Percentiles rank a stretch among this genome's conserved stretches.
These are phyloP conservation scores for Leucoraja ocellata DNA, from an alignment of 2,797 vertebrate genomes.

Conservation along the genomic window DNA sequence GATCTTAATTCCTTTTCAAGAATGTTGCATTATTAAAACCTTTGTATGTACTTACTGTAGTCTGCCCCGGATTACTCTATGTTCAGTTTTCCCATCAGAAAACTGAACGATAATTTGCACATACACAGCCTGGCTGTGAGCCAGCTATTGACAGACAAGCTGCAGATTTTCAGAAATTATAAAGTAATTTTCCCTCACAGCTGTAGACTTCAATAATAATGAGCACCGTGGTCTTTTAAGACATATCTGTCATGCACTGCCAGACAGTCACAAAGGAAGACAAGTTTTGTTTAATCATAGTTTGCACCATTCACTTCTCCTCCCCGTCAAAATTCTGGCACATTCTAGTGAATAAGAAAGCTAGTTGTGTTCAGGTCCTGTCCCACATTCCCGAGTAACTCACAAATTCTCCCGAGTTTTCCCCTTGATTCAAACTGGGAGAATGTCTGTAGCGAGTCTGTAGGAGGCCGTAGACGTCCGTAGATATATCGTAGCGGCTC, in stretches of 20 bases:
- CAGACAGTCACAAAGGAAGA: slow-evolving; percentile 53
- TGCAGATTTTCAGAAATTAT: slow-evolving; percentile 47
- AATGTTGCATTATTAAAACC: neutral
- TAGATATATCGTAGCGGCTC: no score
- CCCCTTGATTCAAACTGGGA: no score
- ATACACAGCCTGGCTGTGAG: slow-evolving; percentile 49
- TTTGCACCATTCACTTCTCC: neutral
- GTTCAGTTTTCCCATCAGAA: neutral
- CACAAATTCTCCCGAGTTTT: no score
- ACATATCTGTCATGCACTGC: slow-evolving; percentile 56
- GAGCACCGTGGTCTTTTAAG: slow-evolving; percentile 55
- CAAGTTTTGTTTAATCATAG: slow-evolving; percentile 35
- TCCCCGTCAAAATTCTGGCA: slow-evolving; percentile 12
- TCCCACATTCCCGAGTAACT: no score
- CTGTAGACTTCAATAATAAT: slow-evolving; percentile 48
- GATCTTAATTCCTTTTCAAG: neutral
- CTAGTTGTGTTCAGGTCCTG: neutral
- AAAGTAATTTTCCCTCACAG: slow-evolving; percentile 51
- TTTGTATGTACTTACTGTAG: neutral
- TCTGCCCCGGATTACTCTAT: neutral
- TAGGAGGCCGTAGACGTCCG: no score
- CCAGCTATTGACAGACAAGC: slow-evolving; percentile 53
- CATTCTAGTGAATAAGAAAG: neutral
- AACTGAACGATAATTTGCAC: neutral
- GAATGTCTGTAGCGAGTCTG: no score